Base-by-base conservation (phyloP, 1,140 invertebrate genomes). In the Drosophila kanapiae region DNA sequence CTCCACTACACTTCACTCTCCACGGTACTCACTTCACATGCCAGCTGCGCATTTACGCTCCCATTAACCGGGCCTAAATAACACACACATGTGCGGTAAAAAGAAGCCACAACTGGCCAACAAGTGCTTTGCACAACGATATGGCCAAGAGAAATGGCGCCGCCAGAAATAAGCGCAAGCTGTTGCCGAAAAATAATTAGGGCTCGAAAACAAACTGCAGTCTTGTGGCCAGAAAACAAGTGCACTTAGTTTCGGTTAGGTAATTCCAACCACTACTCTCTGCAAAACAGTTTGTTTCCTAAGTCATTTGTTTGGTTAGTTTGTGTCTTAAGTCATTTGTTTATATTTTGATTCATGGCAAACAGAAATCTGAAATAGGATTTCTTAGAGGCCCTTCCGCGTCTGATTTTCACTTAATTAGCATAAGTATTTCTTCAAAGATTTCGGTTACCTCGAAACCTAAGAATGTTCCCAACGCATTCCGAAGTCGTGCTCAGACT, bases 41-140 rank as follows among this genome's bases (percentile, higher is more conserved):
- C 84, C 80, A 88, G 84, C 74, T 87, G 84, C 77, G 84, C 84
- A 87, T 88, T 87, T 87, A 87, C 84, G 84, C 84, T 87, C 84
- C 84, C 84, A 87, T 87, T 87, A 87, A 80, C 84, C 81, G 82
- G 68, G 63, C 74, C 77, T 78, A 84, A 87, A 84, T 68, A 84
- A 78, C 63, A 70, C 40, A 79, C 59, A 79, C 47, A 65, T 18
- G 9, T 49, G 58, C 57, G 77, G 29, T 18, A 49, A 37, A 16
- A 78, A 51, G 53, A 43, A 51, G 53, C 56, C 54, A 51, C 40
- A 72, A 64, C 38, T 69, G 80, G 70, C 48, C 71, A 88, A 63
- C 76, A 88, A 83, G 80, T 87, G 79, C 51, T 85, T 85, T 87
- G 82, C 79, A 70, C 82, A 85, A 51, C 48, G 10, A 54, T 54